phyloP scores from a whole-genome alignment of 2,888 invertebrate species.

The Bombylius discolor region DNA sequence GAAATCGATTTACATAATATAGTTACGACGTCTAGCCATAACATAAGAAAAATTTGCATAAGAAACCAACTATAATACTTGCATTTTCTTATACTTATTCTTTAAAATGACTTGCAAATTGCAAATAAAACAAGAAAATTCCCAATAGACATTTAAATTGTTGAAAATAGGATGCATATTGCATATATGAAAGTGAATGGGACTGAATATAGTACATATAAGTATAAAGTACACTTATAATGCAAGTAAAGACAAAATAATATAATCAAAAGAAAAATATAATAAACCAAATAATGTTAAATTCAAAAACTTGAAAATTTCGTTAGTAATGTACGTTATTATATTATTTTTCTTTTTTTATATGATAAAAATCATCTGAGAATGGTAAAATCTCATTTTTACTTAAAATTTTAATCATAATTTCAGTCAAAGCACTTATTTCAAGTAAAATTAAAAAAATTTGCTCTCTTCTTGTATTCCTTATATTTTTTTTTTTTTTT shows the following conservation, averaged over 20 bases:
- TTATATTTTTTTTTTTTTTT: too few relatives aligned
- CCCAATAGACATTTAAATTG: background rate
- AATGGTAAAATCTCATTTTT: too few relatives aligned
- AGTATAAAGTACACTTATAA: background rate
- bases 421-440: too few relatives aligned
- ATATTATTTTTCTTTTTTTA: too few relatives aligned
- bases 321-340: too few relatives aligned
- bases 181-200: background rate
- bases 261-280: background rate
- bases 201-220: background rate
- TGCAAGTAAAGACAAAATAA: too few relatives aligned
- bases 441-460: too few relatives aligned
- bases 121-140: background rate
- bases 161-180: background rate
- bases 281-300: too few relatives aligned
- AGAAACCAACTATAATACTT: background rate
- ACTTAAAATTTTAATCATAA: too few relatives aligned
- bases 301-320: too few relatives aligned
- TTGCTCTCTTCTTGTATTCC: too few relatives aligned
- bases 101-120: background rate
- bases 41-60: background rate
- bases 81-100: background rate
- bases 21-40: background rate
- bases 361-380: too few relatives aligned
- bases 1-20: background rate